Base-by-base conservation (phyloP, 2,888 invertebrate species). In the Frankliniella fusca region DNA sequence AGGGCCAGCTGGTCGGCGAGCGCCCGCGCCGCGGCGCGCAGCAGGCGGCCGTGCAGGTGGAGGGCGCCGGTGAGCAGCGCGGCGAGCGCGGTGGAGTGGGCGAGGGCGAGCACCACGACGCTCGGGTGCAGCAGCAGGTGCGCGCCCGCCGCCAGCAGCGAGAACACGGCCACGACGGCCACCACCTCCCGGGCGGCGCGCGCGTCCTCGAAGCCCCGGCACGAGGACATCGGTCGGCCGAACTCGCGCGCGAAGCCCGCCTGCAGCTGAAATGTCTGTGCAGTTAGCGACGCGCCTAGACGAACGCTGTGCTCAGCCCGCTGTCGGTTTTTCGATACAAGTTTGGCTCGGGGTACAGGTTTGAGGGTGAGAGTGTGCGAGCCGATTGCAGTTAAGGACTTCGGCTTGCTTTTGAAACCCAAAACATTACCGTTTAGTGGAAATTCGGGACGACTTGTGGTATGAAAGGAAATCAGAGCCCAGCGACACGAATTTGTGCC, bases 1-100 rank as follows among this genome's bases (percentile, higher is more conserved):
- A 83, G 83, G 86, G 10, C 84, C 85, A 83, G 87, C 87, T 84
- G 85, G 83, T 84, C 87, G 86, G 82, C 86, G 87, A 81, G 85
- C 27, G 1, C 87, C 88, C 0, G 86, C 88, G 80, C 87, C 89
- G 0, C 89, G 89, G 0, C 89, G 89, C 0, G 89, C 48, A 70
- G 61, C 80, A 70, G 76, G 9, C 65, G 49, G 20, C 83, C 80
- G 65, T 65, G 50, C 83, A 18, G 11, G 38, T 28, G 15, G 54
- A n/a, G 48, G 28, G 27, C n/a, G 49, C 76, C 81, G 20, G 23
- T 65, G 28, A 48, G 48, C 80, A 76, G 70, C 23, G 70, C 70
- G 27, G 70, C 8, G 23, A 76, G 11, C 23, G 12, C 23, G 23
- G 12, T 76, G 23, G 70, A 76, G 23, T 27, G 70, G 80, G 18